Conservation (phyloP, 2,888 invertebrate genomes). For the Antheraea assamensis region DNA sequence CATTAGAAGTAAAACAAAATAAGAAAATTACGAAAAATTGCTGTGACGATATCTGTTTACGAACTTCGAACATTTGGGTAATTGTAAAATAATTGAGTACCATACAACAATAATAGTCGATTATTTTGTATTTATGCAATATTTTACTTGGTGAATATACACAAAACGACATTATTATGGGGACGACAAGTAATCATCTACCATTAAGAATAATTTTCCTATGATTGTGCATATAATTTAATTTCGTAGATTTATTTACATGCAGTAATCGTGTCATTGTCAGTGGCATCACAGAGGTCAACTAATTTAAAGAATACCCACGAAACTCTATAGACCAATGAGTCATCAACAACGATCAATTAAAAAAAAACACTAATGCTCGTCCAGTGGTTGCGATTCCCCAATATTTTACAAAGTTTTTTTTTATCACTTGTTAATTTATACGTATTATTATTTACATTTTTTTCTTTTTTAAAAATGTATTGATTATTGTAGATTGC, state of each 20-base stretch:
- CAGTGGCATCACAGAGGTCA: background rate
- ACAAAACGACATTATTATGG: background rate
- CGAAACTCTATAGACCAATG: background rate
- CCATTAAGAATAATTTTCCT: constrained; percentile 3
- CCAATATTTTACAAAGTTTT: too few species aligned
- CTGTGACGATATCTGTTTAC: background rate
- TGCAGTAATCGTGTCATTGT: background rate
- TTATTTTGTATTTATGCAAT: constrained; percentile 6
- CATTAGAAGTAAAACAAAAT: background rate
- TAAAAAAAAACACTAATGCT: too few species aligned
- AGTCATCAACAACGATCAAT: background rate
- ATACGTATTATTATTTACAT: too few species aligned
- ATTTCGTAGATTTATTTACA: background rate
- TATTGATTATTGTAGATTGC: too few species aligned
- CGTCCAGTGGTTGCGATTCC: too few species aligned
- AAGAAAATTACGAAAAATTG: background rate
- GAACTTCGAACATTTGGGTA: constrained; percentile 5
- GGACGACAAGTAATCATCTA: background rate
- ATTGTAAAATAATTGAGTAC: constrained; percentile 19
- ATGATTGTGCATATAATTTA: background rate
- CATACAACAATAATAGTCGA: constrained; percentile 9
- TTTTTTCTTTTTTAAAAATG: too few species aligned
- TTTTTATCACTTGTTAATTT: too few species aligned
- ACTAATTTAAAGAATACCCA: background rate
- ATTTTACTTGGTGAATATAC: background rate